Evolutionary conservation across 1,140 invertebrate genomes (phyloP), one percentile per base, ranked within the genome.

Genomic region (Sycophaga agraensis): DNA sequence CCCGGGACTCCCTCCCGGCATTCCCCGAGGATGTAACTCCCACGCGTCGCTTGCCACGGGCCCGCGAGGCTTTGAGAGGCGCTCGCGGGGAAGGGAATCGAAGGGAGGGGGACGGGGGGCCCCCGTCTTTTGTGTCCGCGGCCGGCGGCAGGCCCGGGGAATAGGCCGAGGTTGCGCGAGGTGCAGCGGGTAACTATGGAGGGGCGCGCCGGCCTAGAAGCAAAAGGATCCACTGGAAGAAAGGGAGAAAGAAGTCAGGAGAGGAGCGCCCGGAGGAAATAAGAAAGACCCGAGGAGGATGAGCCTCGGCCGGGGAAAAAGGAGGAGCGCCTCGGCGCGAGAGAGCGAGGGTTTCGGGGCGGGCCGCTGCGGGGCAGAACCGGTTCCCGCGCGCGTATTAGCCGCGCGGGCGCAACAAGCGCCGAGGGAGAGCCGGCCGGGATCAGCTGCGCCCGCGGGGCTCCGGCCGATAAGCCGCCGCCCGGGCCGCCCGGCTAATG

Each of bases 381-480:
- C 54, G 55, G 54, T 63, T 58, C 39, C 21, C 16, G 24, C 14
- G 42, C 42, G 8, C 21, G 21, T 9, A 24, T 14, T 14, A 12
- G 45, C 1, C 53, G 49, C 62, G 59, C 63, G 11, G 53, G 21
- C 67, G 59, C 58, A 67, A 62, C 45, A 48, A 59, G 14, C 45
- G 2, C 1, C 45, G 64, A 58, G 17, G 26, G 40, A n/a, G 51
- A 68, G 63, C 54, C n/a, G n/a, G n/a, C n/a, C n/a, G n/a, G n/a
- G n/a, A n/a, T n/a, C n/a, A n/a, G n/a, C n/a, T 31, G 28, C 28
- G 28, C 28, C 11, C 28, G 28, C 28, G 28, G 11, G 28, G 73
- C 73, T 76, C 78, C 75, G 78, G 73, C 75, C 73, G 73, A 78
- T 75, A 78, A 80, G 76, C 76, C 76, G 72, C 69, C 75, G 5